Evolutionary conservation across 2,113 vertebrate genomes (phyloP).

Genomic region (Malurus melanocephalus): DNA sequence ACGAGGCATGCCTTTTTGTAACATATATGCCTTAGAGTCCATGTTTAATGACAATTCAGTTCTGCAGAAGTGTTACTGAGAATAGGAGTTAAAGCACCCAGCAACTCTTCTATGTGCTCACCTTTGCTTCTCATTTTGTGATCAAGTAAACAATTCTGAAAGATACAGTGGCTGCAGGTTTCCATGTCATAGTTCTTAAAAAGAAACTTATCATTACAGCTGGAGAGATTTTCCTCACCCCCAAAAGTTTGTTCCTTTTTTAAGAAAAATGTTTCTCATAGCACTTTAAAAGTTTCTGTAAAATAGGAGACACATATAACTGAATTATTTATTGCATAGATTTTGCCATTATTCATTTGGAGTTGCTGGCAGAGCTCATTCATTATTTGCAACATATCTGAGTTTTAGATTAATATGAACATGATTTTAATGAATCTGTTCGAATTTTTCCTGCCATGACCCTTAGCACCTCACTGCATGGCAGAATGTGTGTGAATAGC

Average conservation of each 20-base stretch:
- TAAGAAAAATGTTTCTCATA: not conserved
- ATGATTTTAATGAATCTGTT: not conserved
- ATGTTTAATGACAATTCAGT: not conserved
- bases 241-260: not conserved
- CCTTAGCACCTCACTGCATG: not conserved
- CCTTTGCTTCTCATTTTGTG: not conserved
- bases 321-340: slow-evolving; percentile 8
- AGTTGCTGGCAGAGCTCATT: not conserved
- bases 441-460: not conserved
- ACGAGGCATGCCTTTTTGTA: not conserved
- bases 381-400: not conserved
- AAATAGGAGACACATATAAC: not conserved
- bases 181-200: not conserved
- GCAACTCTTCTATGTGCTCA: not conserved
- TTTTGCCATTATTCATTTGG: not conserved
- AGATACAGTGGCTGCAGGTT: not conserved
- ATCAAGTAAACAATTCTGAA: not conserved
- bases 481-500: not conserved
- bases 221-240: not conserved
- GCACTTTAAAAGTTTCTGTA: not conserved
- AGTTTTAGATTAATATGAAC: not conserved
- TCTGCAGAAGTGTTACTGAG: not conserved
- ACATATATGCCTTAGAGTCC: not conserved
- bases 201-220: not conserved
- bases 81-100: not conserved